A percentile compares a stretch with the other conserved stretches of the same genome.
These are phyloP conservation scores for Aporophyla nigra DNA, from an alignment of 2,888 invertebrate species.

Conservation along the genomic window DNA sequence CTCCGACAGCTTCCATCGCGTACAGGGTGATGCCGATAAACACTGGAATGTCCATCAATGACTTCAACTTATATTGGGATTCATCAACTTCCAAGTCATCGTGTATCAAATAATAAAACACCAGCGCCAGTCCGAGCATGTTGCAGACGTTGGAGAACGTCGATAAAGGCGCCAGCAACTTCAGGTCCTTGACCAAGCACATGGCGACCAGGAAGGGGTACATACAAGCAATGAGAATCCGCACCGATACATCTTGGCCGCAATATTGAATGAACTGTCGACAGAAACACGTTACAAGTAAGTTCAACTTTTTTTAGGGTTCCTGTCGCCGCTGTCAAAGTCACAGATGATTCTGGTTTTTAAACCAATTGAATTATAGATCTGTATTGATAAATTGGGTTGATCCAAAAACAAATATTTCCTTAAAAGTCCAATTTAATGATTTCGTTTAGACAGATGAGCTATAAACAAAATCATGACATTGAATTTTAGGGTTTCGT, in stretches of 20 bases:
- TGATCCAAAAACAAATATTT: too few species aligned
- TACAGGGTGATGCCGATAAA: slow-evolving; percentile 97
- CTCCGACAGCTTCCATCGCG: slow-evolving; percentile 95
- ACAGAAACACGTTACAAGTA: slow-evolving; percentile 14
- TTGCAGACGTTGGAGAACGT: slow-evolving; percentile 95
- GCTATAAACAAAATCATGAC: too few species aligned
- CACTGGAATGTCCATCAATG: slow-evolving; percentile 92
- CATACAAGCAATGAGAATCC: slow-evolving; percentile 91
- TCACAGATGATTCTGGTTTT: too few species aligned
- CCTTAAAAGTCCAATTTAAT: too few species aligned
- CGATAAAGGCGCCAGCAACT: slow-evolving; percentile 95
- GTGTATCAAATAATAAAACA: slow-evolving; percentile 93
- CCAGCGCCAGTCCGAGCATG: slow-evolving; percentile 93
- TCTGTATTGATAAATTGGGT: too few species aligned
- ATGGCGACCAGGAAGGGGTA: slow-evolving; percentile 90
- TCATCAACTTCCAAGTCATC: slow-evolving; percentile 82
- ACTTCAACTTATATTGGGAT: slow-evolving; percentile 76
- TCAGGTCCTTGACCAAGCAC: slow-evolving; percentile 93
- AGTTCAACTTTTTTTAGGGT: background rate
- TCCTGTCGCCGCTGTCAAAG: too few species aligned
- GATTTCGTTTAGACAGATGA: too few species aligned
- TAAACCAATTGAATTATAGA: too few species aligned
- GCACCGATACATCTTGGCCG: slow-evolving; percentile 77
- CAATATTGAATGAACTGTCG: slow-evolving; percentile 88
- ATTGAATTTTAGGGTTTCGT: too few species aligned